Conservation (phyloP, 2,888 invertebrate genomes). For the Thereva unica region DNA sequence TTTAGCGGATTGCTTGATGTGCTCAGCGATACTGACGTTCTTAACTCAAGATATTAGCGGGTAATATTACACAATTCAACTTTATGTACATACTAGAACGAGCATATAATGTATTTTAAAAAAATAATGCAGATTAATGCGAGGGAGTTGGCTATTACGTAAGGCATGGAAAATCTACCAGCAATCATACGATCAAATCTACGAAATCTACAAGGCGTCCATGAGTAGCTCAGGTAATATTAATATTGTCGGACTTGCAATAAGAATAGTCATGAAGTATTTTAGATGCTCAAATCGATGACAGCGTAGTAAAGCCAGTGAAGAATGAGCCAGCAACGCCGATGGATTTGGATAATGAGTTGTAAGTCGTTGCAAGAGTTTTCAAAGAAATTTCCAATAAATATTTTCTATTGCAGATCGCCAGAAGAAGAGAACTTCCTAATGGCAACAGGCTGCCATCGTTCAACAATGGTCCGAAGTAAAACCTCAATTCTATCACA, state of each 20-base stretch:
- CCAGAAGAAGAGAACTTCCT: conserved; percentile 1
- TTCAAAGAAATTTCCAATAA: not conserved
- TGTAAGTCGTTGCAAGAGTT: conserved; percentile 13
- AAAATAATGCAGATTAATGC: conserved; percentile 53
- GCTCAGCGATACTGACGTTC: conserved; percentile 67
- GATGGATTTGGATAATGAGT: not conserved
- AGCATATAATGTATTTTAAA: not conserved
- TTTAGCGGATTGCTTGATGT: conserved; percentile 68
- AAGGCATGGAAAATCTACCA: conserved; percentile 74
- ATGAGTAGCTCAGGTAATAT: not conserved
- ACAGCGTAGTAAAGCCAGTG: too few relatives aligned
- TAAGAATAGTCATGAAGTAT: too few relatives aligned
- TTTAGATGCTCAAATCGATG: too few relatives aligned
- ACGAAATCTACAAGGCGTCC: conserved; percentile 58
- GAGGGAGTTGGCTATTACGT: conserved; percentile 69
- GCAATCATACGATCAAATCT: conserved; percentile 64
- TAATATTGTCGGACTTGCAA: too few relatives aligned
- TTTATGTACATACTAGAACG: not conserved
- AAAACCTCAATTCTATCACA: conserved; percentile 15
- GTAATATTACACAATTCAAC: conserved; percentile 8
- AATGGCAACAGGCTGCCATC: not conserved
- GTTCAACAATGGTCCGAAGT: conserved; percentile 28
- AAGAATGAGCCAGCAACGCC: conserved; percentile 25
- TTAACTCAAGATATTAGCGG: conserved; percentile 68
- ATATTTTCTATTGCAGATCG: not conserved